Evolutionary conservation across 2,888 invertebrate genomes (phyloP).

Genomic region (Tiliacea citrago): DNA sequence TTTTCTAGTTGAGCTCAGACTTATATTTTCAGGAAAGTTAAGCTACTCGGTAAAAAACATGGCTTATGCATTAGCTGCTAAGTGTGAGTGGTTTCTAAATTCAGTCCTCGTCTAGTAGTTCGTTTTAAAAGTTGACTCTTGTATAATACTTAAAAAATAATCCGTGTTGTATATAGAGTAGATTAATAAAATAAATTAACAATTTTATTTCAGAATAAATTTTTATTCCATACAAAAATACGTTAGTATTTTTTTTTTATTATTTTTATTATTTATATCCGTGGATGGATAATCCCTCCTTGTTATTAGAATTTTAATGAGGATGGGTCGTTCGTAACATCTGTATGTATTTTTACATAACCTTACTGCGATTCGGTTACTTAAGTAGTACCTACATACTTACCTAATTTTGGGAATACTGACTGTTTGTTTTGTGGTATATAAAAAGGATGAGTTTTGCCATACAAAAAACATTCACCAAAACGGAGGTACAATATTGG

Average conservation of each 20-base stretch:
- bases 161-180: neutral
- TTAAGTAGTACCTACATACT: neutral
- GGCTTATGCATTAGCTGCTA: slow-evolving; percentile 40
- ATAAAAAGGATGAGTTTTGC: neutral
- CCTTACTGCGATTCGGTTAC: neutral
- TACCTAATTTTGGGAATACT: neutral
- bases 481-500: no score
- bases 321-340: neutral
- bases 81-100: slow-evolving; percentile 12
- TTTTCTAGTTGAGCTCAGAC: neutral
- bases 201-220: no score
- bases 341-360: neutral
- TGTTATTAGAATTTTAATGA: slow-evolving; percentile 9
- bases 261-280: no score
- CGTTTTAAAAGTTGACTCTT: slow-evolving; percentile 6
- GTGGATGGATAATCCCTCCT: neutral
- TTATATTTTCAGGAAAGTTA: slow-evolving; percentile 19
- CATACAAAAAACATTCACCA: no score
- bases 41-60: slow-evolving; percentile 13
- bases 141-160: neutral
- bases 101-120: neutral
- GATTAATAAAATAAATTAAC: neutral
- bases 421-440: neutral
- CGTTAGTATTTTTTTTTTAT: no score
- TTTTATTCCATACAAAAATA: no score